Percentiles rank a stretch among this genome's conserved stretches.
Conservation (phyloP, 2,797 vertebrate genomes). For the Poecilia velifera region DNA sequence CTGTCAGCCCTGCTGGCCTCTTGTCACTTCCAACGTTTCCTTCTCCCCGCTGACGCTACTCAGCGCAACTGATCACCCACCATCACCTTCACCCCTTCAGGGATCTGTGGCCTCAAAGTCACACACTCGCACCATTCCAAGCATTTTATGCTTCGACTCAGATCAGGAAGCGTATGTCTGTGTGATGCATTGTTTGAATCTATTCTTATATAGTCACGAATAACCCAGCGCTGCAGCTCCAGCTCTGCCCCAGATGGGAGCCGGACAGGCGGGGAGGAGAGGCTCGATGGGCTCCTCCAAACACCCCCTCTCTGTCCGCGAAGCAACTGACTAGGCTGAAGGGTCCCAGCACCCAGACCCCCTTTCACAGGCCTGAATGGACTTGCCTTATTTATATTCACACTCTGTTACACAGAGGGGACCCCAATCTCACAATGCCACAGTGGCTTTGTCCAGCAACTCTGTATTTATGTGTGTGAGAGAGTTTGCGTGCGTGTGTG, state of each 20-base stretch:
- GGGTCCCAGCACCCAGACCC: conserved; percentile 80
- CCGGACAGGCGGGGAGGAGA: conserved; percentile 58
- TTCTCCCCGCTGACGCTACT: conserved; percentile 71
- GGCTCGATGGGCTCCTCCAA: conserved; percentile 43
- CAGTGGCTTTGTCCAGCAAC: conserved; percentile 80
- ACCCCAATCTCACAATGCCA: conserved; percentile 83
- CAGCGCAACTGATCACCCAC: conserved; percentile 76
- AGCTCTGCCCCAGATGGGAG: conserved; percentile 53
- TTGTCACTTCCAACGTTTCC: conserved; percentile 75
- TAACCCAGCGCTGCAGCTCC: conserved; percentile 55
- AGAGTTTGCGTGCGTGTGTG: conserved; percentile 23
- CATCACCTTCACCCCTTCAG: conserved; percentile 69
- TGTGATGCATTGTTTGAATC: conserved; percentile 35
- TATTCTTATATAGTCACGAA: conserved; percentile 50
- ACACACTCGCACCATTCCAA: conserved; percentile 12
- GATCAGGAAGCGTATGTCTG: conserved; percentile 20
- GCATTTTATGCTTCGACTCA: conserved; percentile 21
- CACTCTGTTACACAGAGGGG: conserved; percentile 78
- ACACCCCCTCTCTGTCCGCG: conserved; percentile 56
- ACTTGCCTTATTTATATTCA: conserved; percentile 86
- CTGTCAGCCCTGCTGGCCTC: conserved; percentile 67
- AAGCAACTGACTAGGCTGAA: conserved; percentile 72
- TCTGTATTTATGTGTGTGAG: conserved; percentile 74
- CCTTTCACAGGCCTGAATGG: conserved; percentile 83
- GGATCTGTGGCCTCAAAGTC: conserved; percentile 50